Percentiles rank a stretch among this genome's conserved stretches.
Conservation (phyloP, 2,888 invertebrate species). For the Hymenopus coronatus region DNA sequence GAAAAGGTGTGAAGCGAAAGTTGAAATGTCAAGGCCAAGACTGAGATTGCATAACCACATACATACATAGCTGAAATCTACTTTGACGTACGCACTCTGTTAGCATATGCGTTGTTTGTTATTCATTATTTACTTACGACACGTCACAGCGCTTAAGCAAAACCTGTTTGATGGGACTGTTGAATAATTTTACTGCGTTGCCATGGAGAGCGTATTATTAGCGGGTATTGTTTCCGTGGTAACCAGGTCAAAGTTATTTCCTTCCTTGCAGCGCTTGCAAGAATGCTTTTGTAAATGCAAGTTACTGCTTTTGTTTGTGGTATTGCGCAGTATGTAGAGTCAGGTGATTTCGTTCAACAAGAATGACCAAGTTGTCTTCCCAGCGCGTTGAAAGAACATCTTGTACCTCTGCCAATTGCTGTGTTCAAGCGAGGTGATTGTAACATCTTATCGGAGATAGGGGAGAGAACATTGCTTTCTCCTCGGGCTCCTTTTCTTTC, state of each 20-base stretch:
- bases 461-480: not conserved
- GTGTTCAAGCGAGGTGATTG: not conserved
- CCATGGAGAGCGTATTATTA: not conserved
- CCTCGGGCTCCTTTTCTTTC: not conserved
- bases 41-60: not conserved
- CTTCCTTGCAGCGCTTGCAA: not conserved
- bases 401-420: not conserved
- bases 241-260: not conserved
- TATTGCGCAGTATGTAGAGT: not conserved
- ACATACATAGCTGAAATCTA: too few species aligned
- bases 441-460: not conserved
- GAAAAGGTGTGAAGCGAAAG: not conserved
- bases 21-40: not conserved
- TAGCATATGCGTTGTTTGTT: not conserved
- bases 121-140: not conserved
- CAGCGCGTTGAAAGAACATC: not conserved
- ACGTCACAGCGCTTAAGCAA: not conserved
- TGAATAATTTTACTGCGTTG: not conserved
- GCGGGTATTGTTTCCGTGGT: not conserved
- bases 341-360: too few species aligned
- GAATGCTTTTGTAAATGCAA: too few species aligned
- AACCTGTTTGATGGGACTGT: not conserved
- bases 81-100: not conserved
- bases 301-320: not conserved
- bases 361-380: not conserved